Percentiles rank a stretch among this genome's conserved stretches.
phyloP scores from a whole-genome alignment of 2,797 vertebrate genomes.

The Esox masquinongy region DNA sequence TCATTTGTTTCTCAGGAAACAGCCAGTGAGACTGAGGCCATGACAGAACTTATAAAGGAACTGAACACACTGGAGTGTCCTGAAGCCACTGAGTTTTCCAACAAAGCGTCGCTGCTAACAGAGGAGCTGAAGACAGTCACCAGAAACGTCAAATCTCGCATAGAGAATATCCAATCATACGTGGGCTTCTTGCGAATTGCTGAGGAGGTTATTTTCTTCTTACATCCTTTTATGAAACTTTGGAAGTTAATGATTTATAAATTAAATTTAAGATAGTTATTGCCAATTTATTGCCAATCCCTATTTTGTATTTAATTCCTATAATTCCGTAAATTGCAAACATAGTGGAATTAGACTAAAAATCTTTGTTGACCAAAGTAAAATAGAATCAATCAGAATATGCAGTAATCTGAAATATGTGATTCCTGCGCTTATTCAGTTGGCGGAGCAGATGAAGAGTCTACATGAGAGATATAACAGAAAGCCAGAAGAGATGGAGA shows the following conservation, averaged over 20 bases:
- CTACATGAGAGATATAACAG: conserved; percentile 73
- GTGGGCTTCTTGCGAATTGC: conserved; percentile 76
- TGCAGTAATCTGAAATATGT: background rate
- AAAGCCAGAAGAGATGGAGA: conserved; percentile 51
- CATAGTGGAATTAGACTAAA: background rate
- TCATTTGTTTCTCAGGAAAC: conserved; percentile 20
- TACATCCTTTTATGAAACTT: background rate
- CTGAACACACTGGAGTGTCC: conserved; percentile 64
- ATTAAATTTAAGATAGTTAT: background rate
- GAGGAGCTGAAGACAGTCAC: conserved; percentile 75
- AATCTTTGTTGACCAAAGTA: too few relatives aligned
- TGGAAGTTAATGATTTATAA: background rate
- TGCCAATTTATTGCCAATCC: background rate
- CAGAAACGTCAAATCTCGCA: conserved; percentile 66
- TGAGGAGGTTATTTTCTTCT: conserved; percentile 74
- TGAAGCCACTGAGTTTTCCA: conserved; percentile 63
- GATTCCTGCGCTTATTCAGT: conserved; percentile 56
- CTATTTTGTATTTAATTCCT: background rate
- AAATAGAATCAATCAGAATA: too few relatives aligned
- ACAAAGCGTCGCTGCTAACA: conserved; percentile 59
- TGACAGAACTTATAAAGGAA: conserved; percentile 73
- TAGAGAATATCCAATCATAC: conserved; percentile 71
- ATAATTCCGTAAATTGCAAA: background rate
- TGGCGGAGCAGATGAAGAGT: conserved; percentile 69
- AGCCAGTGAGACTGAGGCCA: conserved; percentile 43